phyloP scores from a whole-genome alignment of 30 jellyfish, hydroid and myxozoan genomes.

The Euphysa ruthae region DNA sequence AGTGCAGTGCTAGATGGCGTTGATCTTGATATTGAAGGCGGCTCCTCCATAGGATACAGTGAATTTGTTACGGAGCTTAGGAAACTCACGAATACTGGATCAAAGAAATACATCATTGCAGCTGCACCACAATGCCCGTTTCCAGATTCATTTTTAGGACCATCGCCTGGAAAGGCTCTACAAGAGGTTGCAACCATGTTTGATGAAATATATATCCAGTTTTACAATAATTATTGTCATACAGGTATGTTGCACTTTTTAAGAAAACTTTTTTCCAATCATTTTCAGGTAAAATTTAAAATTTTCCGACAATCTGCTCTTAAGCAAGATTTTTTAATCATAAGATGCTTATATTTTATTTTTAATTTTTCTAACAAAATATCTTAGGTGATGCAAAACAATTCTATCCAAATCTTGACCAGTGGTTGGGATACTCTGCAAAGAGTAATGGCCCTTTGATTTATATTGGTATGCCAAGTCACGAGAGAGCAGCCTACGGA shows the following conservation, averaged over 20 bases:
- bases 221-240: constrained; percentile 57
- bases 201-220: constrained; percentile 53
- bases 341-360: neutral
- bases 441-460: constrained; percentile 38
- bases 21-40: constrained; percentile 65
- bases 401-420: constrained; percentile 19
- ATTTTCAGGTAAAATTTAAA: neutral
- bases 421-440: constrained; percentile 31
- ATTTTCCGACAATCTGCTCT: neutral
- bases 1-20: constrained; percentile 61
- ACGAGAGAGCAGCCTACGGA: constrained; percentile 34
- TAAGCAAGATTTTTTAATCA: neutral
- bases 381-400: constrained; percentile 4
- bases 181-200: constrained; percentile 42
- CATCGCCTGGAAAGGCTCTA: constrained; percentile 50
- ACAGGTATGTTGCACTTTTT: constrained; percentile 25
- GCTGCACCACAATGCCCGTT: constrained; percentile 74
- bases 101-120: constrained; percentile 39
- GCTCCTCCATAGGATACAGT: constrained; percentile 41
- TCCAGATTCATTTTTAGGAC: constrained; percentile 47
- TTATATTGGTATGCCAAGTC: constrained; percentile 46
- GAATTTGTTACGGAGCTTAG: constrained; percentile 39
- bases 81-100: neutral
- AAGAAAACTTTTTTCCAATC: neutral
- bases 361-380: neutral